phyloP scores from a whole-genome alignment of 2,113 vertebrate genomes.

The Turdus rufiventris region DNA sequence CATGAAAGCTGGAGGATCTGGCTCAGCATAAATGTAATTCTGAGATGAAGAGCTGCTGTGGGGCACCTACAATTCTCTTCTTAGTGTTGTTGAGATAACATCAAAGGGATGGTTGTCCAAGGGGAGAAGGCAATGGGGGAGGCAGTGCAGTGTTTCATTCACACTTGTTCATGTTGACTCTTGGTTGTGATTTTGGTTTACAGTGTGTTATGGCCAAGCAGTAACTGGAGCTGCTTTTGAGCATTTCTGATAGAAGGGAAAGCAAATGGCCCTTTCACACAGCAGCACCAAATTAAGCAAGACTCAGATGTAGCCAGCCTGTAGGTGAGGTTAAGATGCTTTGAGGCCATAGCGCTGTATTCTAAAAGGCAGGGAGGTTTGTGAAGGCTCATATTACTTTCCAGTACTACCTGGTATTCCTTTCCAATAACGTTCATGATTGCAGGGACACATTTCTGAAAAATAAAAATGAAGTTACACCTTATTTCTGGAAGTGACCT shows the following conservation, averaged over 20 bases:
- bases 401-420: not conserved
- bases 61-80: not conserved
- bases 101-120: not conserved
- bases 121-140: not conserved
- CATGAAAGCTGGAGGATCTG: not conserved
- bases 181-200: not conserved
- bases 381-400: not conserved
- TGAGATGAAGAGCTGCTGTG: slow-evolving; percentile 3
- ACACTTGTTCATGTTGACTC: rapidly evolving
- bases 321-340: not conserved
- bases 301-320: not conserved
- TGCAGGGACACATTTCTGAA: not conserved
- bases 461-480: not conserved
- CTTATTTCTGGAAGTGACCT: not conserved
- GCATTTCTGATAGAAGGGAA: not conserved
- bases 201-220: not conserved
- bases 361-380: not conserved
- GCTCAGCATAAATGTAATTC: slow-evolving; percentile 40
- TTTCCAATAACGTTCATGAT: not conserved
- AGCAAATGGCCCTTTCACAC: not conserved
- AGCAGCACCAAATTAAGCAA: not conserved
- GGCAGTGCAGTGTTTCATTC: not conserved
- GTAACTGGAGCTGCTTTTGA: not conserved
- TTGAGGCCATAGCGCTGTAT: not conserved
- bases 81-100: not conserved